Evolutionary conservation across 2,888 invertebrate species (phyloP), one percentile per base, ranked within the genome.

Genomic region (Alloplasta piceator): DNA sequence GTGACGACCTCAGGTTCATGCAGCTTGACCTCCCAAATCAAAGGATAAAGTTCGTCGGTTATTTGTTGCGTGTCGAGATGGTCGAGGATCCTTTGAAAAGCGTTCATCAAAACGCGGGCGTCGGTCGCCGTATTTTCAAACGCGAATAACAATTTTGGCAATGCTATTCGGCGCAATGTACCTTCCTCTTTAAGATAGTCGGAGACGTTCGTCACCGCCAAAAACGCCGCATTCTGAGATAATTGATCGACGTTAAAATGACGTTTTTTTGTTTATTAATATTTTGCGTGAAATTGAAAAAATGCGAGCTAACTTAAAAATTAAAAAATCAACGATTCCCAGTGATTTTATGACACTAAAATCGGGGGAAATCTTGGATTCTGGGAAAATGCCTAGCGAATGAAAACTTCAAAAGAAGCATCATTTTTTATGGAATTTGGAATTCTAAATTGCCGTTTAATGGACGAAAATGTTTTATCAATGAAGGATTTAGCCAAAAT

Each of bases 1-100:
- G 96, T 94, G 85, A 97, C 95, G 87, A 98, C 96, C 90, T 98
- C 97, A 6, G 98, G 97, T 92, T 98, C 98, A 84, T 96, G 96
- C 64, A 98, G 94, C 82, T 96, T 95, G 87, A 98, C 97, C 86
- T 96, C 96, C 89, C 96, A 96, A 43, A 99, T 94, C 84, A 98
- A 94, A 0, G 98, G 98, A 85, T 98, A 94, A 60, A 98, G 97
- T 88, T 98, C 97, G 88, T 98, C 98, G 87, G 98, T 95, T 78
- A 98, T 96, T 92, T 98, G 97, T 78, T 95, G 95, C 89, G 96
- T 96, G 87, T 98, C 98, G 85, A 98, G 94, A 85, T 97, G 95
- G 86, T 96, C 95, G 84, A 98, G 93, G 14, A 97, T 96, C 90
- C 97, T 96, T 14, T 95, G 95, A 4, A 98, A 93, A 10, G 96